A percentile compares a stretch with the other conserved stretches of the same genome.
Evolutionary conservation across 2,113 vertebrate genomes (phyloP).

Genomic region (Okapia johnstoni): DNA sequence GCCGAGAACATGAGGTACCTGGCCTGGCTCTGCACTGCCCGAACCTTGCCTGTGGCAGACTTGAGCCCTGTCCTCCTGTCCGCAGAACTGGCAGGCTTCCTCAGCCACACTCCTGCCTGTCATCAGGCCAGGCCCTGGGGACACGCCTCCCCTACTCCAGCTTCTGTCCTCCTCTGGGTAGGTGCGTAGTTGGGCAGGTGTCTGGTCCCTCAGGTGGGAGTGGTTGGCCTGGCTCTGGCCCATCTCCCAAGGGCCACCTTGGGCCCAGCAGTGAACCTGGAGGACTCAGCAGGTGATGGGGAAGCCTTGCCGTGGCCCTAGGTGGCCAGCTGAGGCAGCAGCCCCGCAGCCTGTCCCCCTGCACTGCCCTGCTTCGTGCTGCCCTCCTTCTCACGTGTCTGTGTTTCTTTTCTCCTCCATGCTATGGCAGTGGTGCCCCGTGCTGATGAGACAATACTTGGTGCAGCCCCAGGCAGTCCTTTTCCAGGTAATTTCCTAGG

Average conservation of each 20-base stretch:
- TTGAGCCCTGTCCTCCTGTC: not conserved
- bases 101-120: not conserved
- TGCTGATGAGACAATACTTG: constrained; percentile 88
- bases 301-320: not conserved
- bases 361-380: constrained; percentile 56
- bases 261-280: not conserved
- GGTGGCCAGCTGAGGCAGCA: not conserved
- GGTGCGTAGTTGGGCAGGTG: not conserved
- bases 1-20: accelerated
- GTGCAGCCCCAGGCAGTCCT: constrained; percentile 86
- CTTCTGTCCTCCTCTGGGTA: not conserved
- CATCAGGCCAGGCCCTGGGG: not conserved
- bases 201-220: not conserved
- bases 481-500: constrained; percentile 87
- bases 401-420: constrained; percentile 86
- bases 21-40: not conserved
- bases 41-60: not conserved
- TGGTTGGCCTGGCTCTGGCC: not conserved
- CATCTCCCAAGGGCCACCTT: not conserved
- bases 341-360: not conserved
- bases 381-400: constrained; percentile 81
- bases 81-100: not conserved
- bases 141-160: accelerated
- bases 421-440: constrained; percentile 88
- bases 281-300: not conserved